Conservation (phyloP, 1,140 invertebrate genomes). For the Phenacoccus solenopsis region DNA sequence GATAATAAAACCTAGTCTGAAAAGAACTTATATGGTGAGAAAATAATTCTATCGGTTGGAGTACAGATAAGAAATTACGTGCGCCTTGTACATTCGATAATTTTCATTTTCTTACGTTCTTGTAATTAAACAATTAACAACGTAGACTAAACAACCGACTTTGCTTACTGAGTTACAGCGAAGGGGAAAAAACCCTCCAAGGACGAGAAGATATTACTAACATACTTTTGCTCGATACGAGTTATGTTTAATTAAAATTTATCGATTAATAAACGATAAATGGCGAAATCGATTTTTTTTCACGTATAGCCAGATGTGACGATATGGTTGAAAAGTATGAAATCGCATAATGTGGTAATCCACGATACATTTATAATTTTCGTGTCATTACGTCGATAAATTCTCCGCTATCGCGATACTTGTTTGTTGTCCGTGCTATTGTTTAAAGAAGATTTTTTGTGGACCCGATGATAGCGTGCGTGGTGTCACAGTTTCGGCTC, state of each 20-base stretch:
- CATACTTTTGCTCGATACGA: neutral
- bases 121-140: conserved; percentile 3
- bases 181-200: neutral
- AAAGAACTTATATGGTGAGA: neutral
- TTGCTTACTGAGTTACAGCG: too few species aligned
- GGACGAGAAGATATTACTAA: too few species aligned
- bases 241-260: neutral
- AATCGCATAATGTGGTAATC: neutral
- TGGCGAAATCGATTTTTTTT: too few species aligned
- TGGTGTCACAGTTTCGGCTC: too few species aligned
- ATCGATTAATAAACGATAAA: neutral
- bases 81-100: too few species aligned
- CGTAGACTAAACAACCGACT: neutral
- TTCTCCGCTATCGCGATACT: neutral
- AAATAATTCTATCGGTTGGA: neutral
- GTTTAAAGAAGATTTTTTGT: too few species aligned
- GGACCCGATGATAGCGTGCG: too few species aligned
- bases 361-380: neutral
- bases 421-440: too few species aligned
- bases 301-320: neutral
- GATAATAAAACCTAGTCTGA: neutral
- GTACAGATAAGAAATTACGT: too few species aligned
- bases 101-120: neutral
- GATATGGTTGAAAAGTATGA: neutral
- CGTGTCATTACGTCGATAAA: neutral